phyloP scores from a whole-genome alignment of 2,888 invertebrate species.

The Calameuta pallipes region DNA sequence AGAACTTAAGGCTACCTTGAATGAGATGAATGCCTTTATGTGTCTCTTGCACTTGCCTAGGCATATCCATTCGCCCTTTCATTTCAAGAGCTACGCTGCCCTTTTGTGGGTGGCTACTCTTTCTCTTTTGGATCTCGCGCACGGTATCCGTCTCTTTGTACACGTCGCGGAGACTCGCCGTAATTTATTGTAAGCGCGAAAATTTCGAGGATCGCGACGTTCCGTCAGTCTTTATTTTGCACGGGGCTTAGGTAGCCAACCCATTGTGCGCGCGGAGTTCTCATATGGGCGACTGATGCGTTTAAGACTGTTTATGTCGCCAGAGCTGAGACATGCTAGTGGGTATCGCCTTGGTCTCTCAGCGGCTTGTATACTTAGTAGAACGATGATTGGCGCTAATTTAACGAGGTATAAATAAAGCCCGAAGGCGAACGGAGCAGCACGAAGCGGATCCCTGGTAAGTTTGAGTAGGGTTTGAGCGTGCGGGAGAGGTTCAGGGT shows the following conservation, averaged over 20 bases:
- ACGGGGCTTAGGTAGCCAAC: neutral
- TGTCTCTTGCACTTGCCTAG: conserved; percentile 64
- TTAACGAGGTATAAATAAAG: conserved; percentile 61
- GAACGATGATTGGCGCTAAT: conserved; percentile 58
- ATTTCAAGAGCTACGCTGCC: conserved; percentile 59
- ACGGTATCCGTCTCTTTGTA: conserved; percentile 43
- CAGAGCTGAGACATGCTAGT: neutral
- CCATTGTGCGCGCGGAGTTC: neutral
- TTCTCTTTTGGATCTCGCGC: conserved; percentile 46
- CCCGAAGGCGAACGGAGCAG: conserved; percentile 26
- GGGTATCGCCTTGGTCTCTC: neutral
- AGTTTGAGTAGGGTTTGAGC: neutral
- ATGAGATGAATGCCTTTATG: conserved; percentile 65
- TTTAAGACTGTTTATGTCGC: neutral
- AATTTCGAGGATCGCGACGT: conserved; percentile 36
- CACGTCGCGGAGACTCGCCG: conserved; percentile 21
- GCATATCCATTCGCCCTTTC: conserved; percentile 62
- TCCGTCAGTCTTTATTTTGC: neutral
- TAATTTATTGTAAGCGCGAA: conserved; percentile 58
- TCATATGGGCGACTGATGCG: neutral
- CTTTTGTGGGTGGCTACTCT: conserved; percentile 62
- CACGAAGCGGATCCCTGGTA: neutral
- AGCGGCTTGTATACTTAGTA: conserved; percentile 33
- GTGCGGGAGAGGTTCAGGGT: neutral
- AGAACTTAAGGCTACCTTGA: conserved; percentile 63